Conservation (phyloP, 2,113 vertebrate species). For the Pseudopipra pipra region DNA sequence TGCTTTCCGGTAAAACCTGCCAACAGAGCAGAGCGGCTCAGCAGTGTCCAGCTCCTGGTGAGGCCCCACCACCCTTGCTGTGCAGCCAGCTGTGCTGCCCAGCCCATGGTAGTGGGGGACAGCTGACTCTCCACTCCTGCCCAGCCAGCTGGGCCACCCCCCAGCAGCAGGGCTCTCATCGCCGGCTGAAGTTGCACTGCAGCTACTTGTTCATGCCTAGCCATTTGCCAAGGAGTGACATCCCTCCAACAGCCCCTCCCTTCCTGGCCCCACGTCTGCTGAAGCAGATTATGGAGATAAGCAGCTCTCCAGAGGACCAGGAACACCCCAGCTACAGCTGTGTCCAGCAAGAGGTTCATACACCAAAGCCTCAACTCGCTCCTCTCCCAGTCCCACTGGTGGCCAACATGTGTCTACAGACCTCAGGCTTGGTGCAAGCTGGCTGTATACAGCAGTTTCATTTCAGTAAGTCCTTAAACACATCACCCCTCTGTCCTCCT, state of each 20-base stretch:
- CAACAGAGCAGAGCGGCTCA: slow-evolving; percentile 9
- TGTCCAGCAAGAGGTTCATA: neutral
- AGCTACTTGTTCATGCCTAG: neutral
- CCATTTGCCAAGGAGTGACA: neutral
- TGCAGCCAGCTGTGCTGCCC: neutral
- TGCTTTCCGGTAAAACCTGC: slow-evolving; percentile 82
- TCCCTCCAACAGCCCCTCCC: neutral
- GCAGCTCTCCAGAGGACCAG: neutral
- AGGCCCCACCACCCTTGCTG: neutral
- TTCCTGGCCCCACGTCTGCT: fast-evolving
- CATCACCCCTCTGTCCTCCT: neutral
- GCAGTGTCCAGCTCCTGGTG: neutral
- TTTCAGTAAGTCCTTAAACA: neutral
- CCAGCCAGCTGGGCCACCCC: neutral
- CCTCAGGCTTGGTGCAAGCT: fast-evolving
- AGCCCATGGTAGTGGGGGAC: neutral
- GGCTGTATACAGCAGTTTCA: fast-evolving
- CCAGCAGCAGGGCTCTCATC: neutral
- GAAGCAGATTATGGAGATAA: neutral
- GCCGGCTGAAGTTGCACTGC: fast-evolving
- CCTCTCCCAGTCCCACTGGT: neutral
- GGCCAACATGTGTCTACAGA: neutral
- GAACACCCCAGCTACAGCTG: neutral
- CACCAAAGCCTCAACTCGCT: fast-evolving
- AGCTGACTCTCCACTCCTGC: neutral